Evolutionary conservation across 2,797 vertebrate species (phyloP), one percentile per base, ranked within the genome.

Genomic region (Moxostoma hubbsi): DNA sequence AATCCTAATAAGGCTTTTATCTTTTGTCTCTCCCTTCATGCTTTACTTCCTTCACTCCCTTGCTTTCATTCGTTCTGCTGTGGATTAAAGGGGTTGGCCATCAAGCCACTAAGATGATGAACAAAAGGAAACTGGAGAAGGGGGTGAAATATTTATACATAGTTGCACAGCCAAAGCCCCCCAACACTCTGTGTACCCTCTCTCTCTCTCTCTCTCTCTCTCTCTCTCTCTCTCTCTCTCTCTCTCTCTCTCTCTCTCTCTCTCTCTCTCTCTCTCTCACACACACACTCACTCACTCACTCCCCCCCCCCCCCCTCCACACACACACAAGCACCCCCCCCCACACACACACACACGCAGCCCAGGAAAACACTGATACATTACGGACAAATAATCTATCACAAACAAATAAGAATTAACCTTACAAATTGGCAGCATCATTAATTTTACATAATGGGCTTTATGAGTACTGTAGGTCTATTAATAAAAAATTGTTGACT

Each of bases 91-190:
- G 75, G 79, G 77, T 70, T 79, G 82, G 69, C 79, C 68, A 66
- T 73, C 2, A 5, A 82, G 81, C 84, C 82, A 84, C 83, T 86
- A 77, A 82, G 82, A 15, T 61, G 54, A 84, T 86, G 72, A 80
- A 90, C 91, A 92, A 93, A 93, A 89, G 87, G 92, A 69, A 94
- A 93, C 55, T 57, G 86, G 92, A 94, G 90, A 90, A 83, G 63
- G 81, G 84, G 83, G 81, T 91, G 55, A 93, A 92, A 90, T 91
- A 92, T 94, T 94, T 78, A 93, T 93, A 91, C 88, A 91, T 82
- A 87, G 89, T 89, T 83, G 55, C 79, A 83, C 73, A 45, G 47
- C 82, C 77, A 81, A 83, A 81, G 62, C 87, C 84, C 88, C 88
- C 85, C 81, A 54, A 64, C 65, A 81, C 79, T 87, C 59, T 7